Evolutionary conservation across 2,888 invertebrate genomes (phyloP).

Genomic region (Vesta saturnalis): DNA sequence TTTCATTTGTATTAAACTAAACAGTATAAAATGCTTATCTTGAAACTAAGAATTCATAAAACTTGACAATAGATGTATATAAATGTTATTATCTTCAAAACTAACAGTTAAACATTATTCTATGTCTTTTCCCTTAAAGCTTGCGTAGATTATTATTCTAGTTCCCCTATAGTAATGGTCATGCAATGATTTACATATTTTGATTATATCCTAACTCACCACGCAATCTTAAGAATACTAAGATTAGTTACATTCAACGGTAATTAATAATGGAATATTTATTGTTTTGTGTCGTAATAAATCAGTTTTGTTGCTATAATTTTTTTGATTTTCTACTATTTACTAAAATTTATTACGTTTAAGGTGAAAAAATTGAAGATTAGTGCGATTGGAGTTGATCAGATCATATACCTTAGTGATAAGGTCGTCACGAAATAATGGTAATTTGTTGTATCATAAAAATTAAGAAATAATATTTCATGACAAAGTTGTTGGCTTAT

Average conservation of each 20-base stretch:
- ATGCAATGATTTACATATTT: constrained; percentile 15
- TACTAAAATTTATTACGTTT: too few species aligned
- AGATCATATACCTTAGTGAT: too few species aligned
- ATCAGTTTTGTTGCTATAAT: neutral
- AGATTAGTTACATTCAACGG: constrained; percentile 6
- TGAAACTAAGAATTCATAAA: too few species aligned
- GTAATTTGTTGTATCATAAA: too few species aligned
- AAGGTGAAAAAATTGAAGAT: too few species aligned
- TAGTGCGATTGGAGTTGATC: too few species aligned
- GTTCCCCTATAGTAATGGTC: constrained; percentile 12
- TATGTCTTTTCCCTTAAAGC: constrained; percentile 4
- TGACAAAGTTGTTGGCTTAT: too few species aligned
- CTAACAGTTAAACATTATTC: constrained; percentile 12
- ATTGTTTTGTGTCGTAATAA: neutral
- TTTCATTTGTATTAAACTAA: too few species aligned
- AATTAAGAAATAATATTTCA: too few species aligned
- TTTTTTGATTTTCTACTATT: too few species aligned
- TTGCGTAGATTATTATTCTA: constrained; percentile 10
- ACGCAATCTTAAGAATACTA: constrained; percentile 13
- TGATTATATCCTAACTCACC: constrained; percentile 11
- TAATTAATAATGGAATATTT: constrained; percentile 10
- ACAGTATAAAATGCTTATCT: too few species aligned
- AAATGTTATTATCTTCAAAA: constrained; percentile 11
- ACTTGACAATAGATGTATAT: neutral
- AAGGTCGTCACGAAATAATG: too few species aligned